Evolutionary conservation across 1,140 invertebrate genomes (phyloP).

Genomic region (Plutomurus gul): DNA sequence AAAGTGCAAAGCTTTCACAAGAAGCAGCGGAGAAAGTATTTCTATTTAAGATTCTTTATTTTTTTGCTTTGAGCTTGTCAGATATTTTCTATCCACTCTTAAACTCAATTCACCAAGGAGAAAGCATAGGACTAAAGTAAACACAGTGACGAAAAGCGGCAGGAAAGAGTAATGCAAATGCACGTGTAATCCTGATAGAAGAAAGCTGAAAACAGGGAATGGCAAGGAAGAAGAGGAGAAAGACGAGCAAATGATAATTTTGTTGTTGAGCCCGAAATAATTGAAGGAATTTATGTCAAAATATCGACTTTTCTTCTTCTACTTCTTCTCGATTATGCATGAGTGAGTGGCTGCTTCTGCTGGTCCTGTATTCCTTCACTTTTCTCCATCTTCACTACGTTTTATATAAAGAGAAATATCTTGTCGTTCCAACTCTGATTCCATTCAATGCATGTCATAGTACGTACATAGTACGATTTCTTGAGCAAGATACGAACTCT

Average conservation of each 20-base stretch:
- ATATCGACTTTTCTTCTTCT: constrained; percentile 20
- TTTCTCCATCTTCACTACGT: not conserved
- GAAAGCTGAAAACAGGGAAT: not conserved
- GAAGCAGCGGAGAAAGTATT: too few relatives aligned
- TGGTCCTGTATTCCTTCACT: not conserved
- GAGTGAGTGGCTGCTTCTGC: too few relatives aligned
- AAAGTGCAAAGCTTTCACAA: too few relatives aligned
- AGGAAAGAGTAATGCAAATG: too few relatives aligned
- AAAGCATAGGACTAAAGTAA: too few relatives aligned
- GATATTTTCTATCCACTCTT: too few relatives aligned
- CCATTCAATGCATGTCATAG: not conserved
- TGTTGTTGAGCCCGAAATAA: constrained; percentile 32
- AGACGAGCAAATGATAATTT: constrained; percentile 14
- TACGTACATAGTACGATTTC: not conserved
- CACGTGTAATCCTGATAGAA: not conserved
- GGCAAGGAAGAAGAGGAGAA: not conserved
- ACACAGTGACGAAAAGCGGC: too few relatives aligned
- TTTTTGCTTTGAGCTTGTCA: too few relatives aligned
- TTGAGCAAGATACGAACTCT: not conserved
- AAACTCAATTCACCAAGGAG: too few relatives aligned
- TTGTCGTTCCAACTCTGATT: not conserved
- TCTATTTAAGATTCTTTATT: too few relatives aligned
- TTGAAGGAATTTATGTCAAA: constrained; percentile 38
- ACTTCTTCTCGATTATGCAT: constrained; percentile 22
- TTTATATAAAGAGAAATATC: not conserved